Evolutionary conservation across 2,797 vertebrate species (phyloP).

Genomic region (Etheostoma perlongum): DNA sequence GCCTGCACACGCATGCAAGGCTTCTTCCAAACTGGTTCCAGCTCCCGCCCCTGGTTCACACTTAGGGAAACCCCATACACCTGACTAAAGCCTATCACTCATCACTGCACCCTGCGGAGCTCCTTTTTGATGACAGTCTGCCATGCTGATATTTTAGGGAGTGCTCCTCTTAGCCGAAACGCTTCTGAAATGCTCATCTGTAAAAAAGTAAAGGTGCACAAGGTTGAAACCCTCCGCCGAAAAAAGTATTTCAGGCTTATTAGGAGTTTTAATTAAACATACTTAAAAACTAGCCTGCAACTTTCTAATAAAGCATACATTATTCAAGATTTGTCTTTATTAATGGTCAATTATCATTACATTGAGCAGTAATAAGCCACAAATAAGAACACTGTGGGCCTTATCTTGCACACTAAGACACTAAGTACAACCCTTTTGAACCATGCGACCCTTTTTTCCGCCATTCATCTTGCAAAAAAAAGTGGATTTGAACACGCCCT

Average conservation of each 20-base stretch:
- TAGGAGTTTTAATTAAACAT: background rate
- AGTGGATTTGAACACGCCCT: too few species aligned
- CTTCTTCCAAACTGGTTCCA: slow-evolving; percentile 62
- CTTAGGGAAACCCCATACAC: slow-evolving; percentile 52
- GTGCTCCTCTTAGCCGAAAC: background rate
- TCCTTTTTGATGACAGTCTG: slow-evolving; percentile 16
- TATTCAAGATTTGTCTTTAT: background rate
- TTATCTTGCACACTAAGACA: too few species aligned
- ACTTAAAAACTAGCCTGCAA: background rate
- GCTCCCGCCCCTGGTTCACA: slow-evolving; percentile 56
- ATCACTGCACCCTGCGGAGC: slow-evolving; percentile 19
- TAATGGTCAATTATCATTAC: background rate
- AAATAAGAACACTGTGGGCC: too few species aligned
- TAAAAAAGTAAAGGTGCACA: background rate
- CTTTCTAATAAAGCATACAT: background rate
- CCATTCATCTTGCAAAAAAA: too few species aligned
- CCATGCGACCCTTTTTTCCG: too few species aligned
- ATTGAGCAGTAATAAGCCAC: too few species aligned
- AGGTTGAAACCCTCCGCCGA: background rate
- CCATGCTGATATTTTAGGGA: slow-evolving; percentile 25
- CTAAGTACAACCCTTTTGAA: too few species aligned
- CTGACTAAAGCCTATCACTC: slow-evolving; percentile 32
- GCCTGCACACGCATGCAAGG: slow-evolving; percentile 45
- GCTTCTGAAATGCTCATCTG: slow-evolving; percentile 6
- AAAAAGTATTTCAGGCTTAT: background rate